Evolutionary conservation across 2,888 invertebrate species (phyloP), one percentile per base, ranked within the genome.

Genomic region (Melinaea marsaeus): DNA sequence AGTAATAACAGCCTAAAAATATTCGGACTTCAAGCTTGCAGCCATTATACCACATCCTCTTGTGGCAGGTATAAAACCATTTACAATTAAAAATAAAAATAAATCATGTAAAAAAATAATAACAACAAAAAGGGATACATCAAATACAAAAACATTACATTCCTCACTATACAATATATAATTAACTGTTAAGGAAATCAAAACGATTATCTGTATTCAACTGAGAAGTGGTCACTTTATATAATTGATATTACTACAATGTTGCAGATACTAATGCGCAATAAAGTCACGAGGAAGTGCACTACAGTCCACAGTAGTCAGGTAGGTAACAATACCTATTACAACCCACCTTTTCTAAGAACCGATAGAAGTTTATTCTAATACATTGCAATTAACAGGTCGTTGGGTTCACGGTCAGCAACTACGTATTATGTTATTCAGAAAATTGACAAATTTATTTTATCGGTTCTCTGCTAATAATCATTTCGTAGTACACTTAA

Each of bases 321-420:
- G 3, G 3, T 9, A 5, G n/a, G 22, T 33, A 37, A 37, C 34
- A 37, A 48, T 32, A 48, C 9, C n/a, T 1, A 22, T 42, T 22
- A 22, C 22, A 22, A 22, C 22, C 48, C 62, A n/a, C 51, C 32
- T 58, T 11, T 65, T 65, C 57, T 60, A 57, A 45, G 65, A 67
- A 67, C 55, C 57, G 55, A 65, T 58, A 54, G 45, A 59, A 35
- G 46, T 45, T 51, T 61, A 62, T 74, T 75, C 73, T 81, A 78
- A 80, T 78, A 73, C 70, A 74, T 75, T 74, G 65, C 71, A 74
- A 70, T 77, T 76, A 78, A 75, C 79, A 80, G 82, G 79, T 78
- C 78, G 69, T 45, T 4, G 75, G 74, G 86, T 83, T 88, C 86
- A 87, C 72, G 86, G 88, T 71, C 84, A 79, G 34, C 69, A 63